phyloP scores from a whole-genome alignment of 2,113 vertebrate species.

The Ophthalmolycus amberensis region DNA sequence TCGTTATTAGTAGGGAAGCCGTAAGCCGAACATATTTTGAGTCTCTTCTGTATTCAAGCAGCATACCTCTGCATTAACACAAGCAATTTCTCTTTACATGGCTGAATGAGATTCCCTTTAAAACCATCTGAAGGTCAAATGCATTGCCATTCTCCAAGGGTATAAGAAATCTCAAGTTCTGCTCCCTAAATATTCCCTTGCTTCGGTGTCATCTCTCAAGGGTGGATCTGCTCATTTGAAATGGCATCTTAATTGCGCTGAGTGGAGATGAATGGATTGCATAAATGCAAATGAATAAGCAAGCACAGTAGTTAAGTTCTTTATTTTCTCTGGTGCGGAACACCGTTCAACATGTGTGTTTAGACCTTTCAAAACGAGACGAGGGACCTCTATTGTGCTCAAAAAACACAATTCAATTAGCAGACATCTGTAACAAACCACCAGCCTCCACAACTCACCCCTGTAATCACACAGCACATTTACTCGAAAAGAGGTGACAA shows the following conservation, averaged over 20 bases:
- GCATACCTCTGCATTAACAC: conserved; percentile 73
- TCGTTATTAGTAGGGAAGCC: conserved; percentile 68
- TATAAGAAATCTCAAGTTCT: conserved; percentile 39
- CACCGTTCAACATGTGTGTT: conserved; percentile 40
- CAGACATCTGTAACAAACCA: conserved; percentile 36
- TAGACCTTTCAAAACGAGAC: conserved; percentile 36
- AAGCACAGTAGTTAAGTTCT: conserved; percentile 64
- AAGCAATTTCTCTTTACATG: conserved; percentile 79
- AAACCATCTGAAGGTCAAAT: conserved; percentile 75
- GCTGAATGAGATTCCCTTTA: conserved; percentile 74
- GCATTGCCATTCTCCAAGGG: conserved; percentile 61
- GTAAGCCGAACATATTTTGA: conserved; percentile 65
- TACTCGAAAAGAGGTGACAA: conserved; percentile 57
- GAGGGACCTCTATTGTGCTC: conserved; percentile 8
- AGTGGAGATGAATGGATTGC: conserved; percentile 64
- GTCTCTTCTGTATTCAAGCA: conserved; percentile 70
- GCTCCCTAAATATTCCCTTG: conserved; percentile 59
- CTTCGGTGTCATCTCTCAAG: conserved; percentile 47
- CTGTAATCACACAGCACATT: conserved; percentile 51
- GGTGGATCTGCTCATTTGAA: conserved; percentile 60
- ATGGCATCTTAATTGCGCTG: conserved; percentile 69
- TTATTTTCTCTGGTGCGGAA: conserved; percentile 60
- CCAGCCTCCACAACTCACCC: neutral
- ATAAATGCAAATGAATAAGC: conserved; percentile 72
- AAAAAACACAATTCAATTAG: conserved; percentile 60